These are phyloP conservation scores for Anthopleura xanthogrammica DNA, from an alignment of 92 coral and sea anemone species.

Conservation along the genomic window DNA sequence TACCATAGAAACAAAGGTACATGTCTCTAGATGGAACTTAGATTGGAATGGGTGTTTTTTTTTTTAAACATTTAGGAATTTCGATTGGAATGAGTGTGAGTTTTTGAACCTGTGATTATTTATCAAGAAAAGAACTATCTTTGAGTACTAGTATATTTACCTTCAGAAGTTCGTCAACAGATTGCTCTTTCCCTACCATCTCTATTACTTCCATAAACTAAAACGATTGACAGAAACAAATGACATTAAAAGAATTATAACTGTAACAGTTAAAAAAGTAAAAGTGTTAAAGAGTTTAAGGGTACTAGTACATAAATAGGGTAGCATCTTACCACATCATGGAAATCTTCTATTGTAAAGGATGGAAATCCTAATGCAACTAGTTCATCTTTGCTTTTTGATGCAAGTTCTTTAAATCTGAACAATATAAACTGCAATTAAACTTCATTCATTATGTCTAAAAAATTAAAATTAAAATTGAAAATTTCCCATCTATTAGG, in stretches of 20 bases:
- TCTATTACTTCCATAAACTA: slow-evolving; percentile 94
- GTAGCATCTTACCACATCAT: slow-evolving; percentile 77
- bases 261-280: background rate
- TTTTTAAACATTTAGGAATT: too few species aligned
- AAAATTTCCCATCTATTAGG: background rate
- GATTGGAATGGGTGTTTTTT: too few species aligned
- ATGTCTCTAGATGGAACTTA: too few species aligned
- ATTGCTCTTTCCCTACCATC: slow-evolving; percentile 73
- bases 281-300: background rate
- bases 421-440: background rate
- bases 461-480: background rate
- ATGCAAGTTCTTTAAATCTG: slow-evolving; percentile 80
- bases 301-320: too few species aligned
- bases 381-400: slow-evolving; percentile 92
- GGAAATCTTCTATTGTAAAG: slow-evolving; percentile 94
- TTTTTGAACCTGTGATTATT: too few species aligned
- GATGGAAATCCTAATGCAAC: slow-evolving; percentile 90
- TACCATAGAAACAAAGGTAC: too few species aligned
- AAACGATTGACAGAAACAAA: background rate
- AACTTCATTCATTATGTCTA: background rate
- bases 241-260: background rate
- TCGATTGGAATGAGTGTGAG: too few species aligned
- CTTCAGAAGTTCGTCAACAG: slow-evolving; percentile 70
- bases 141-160: slow-evolving; percentile 19
- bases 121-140: too few species aligned